phyloP scores from a whole-genome alignment of 2,113 vertebrate genomes.

The Chinchilla lanigera region DNA sequence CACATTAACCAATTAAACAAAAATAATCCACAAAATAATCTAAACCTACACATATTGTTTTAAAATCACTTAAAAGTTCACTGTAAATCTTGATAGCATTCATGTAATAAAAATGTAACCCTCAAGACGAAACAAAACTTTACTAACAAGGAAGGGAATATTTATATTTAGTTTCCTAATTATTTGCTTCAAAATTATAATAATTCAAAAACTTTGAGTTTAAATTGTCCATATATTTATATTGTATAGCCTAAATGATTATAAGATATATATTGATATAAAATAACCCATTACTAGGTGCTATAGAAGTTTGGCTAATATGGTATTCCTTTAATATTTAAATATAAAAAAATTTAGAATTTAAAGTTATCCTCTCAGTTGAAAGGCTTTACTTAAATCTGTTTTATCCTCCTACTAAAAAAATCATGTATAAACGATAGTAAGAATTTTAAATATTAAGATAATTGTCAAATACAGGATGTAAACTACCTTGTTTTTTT shows the following conservation, averaged over 20 bases:
- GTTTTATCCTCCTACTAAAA: background rate
- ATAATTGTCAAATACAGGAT: background rate
- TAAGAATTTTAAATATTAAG: background rate
- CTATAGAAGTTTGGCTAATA: background rate
- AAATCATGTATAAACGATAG: too few species aligned
- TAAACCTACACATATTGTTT: background rate
- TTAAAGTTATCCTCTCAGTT: background rate
- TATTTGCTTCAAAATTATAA: background rate
- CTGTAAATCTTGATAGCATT: background rate
- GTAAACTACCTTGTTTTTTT: background rate
- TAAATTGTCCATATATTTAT: background rate
- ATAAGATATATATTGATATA: background rate
- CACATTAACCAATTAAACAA: background rate
- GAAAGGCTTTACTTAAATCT: background rate
- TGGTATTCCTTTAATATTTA: background rate
- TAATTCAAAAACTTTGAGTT: background rate
- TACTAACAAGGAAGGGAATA: background rate
- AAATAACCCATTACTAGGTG: background rate
- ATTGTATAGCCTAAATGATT: background rate
- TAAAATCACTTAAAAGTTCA: background rate
- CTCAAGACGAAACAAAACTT: background rate
- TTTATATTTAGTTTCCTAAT: background rate
- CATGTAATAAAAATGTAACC: background rate
- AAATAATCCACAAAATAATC: background rate
- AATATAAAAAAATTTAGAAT: background rate